Conservation (phyloP, 2,113 vertebrate genomes). For the Megalops atlanticus region DNA sequence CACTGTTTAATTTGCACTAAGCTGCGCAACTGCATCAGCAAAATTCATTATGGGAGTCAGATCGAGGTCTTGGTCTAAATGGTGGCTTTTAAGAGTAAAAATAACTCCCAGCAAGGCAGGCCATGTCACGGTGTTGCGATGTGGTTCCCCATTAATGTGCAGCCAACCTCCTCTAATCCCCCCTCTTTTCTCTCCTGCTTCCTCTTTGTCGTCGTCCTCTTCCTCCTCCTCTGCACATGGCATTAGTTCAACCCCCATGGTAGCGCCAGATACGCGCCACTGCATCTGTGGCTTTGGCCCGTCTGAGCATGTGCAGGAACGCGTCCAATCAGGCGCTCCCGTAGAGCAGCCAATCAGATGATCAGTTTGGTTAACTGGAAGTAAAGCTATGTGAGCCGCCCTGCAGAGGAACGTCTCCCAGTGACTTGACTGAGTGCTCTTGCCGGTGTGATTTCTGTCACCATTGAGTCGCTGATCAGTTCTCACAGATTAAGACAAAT, state of each 20-base stretch:
- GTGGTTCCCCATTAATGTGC: not conserved
- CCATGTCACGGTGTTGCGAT: not conserved
- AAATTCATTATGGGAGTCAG: not conserved
- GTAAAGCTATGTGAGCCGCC: too few species aligned
- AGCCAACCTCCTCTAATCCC: not conserved
- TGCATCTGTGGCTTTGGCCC: too few species aligned
- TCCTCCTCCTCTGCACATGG: not conserved
- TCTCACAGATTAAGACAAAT: not conserved
- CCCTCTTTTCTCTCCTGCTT: not conserved
- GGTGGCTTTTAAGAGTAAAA: not conserved
- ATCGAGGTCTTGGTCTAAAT: too few species aligned
- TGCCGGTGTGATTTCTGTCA: too few species aligned
- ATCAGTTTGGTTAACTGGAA: too few species aligned
- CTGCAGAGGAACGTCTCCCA: too few species aligned
- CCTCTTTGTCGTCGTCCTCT: not conserved
- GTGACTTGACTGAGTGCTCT: not conserved
- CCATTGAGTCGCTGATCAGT: not conserved
- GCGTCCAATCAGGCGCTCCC: too few species aligned
- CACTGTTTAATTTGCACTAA: not conserved
- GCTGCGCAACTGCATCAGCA: not conserved
- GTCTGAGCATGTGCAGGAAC: too few species aligned
- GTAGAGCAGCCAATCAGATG: too few species aligned
- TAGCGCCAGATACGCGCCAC: not conserved
- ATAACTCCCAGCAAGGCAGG: not conserved
- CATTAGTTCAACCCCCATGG: not conserved